Percentiles rank a stretch among this genome's conserved stretches.
Evolutionary conservation across 2,797 vertebrate genomes (phyloP).

Genomic region (Phrynocephalus guinanensis): DNA sequence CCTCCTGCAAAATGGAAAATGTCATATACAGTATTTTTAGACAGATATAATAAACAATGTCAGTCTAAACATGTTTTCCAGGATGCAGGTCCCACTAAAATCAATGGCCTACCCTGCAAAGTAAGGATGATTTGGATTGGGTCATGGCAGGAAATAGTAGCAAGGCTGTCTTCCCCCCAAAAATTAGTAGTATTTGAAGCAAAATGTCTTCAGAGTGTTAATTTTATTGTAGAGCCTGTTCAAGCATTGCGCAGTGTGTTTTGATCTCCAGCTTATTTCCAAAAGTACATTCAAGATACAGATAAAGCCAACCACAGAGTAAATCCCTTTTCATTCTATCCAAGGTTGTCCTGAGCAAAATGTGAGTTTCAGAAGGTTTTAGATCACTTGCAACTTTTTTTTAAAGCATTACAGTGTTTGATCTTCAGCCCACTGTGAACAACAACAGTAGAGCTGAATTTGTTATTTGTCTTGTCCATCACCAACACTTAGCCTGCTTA

Average conservation of each 20-base stretch:
- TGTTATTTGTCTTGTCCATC: slow-evolving; percentile 49
- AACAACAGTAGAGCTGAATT: slow-evolving; percentile 28
- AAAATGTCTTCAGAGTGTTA: slow-evolving; percentile 52
- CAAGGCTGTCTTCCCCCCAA: slow-evolving; percentile 61
- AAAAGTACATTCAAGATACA: slow-evolving; percentile 20
- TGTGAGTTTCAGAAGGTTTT: slow-evolving; percentile 38
- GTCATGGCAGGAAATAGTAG: slow-evolving; percentile 44
- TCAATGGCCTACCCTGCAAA: slow-evolving; percentile 5
- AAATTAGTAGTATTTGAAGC: slow-evolving; percentile 18
- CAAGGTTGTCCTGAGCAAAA: slow-evolving; percentile 29
- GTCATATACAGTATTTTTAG: slow-evolving; percentile 59
- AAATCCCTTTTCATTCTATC: slow-evolving; percentile 37
- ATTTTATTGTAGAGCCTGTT: slow-evolving; percentile 45
- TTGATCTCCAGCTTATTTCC: slow-evolving; percentile 1
- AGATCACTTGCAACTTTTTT: slow-evolving; percentile 18
- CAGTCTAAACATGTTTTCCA: neutral
- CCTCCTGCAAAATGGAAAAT: slow-evolving; percentile 64
- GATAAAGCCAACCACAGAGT: slow-evolving; percentile 26
- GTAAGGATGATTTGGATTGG: neutral
- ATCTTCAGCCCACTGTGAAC: slow-evolving; percentile 29
- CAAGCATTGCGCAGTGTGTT: slow-evolving; percentile 40
- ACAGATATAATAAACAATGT: slow-evolving; percentile 47
- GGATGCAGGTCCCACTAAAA: neutral
- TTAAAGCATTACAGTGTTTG: slow-evolving; percentile 36
- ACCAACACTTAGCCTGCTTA: slow-evolving; percentile 36